These are phyloP conservation scores for Mizuhopecten yessoensis DNA, from an alignment of 1,140 invertebrate genomes.

Conservation along the genomic window DNA sequence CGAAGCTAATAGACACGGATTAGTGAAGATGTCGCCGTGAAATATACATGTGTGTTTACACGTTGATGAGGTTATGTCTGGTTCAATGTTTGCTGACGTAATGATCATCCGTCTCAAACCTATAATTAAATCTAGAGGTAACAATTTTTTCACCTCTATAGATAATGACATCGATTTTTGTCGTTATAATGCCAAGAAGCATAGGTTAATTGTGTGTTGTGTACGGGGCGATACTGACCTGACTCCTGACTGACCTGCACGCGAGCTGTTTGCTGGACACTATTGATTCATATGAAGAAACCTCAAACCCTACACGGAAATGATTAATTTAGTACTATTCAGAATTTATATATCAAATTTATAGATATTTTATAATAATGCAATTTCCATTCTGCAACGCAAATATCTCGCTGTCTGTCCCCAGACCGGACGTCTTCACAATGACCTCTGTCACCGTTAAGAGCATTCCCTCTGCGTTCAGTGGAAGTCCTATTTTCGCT, in stretches of 20 bases:
- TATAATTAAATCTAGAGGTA: neutral
- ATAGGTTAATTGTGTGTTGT: neutral
- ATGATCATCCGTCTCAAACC: neutral
- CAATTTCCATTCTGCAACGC: neutral
- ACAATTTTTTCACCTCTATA: neutral
- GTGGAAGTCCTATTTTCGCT: neutral
- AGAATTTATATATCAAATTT: neutral
- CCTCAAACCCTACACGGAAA: neutral
- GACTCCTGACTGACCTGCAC: neutral
- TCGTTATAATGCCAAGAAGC: neutral
- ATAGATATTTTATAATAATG: neutral
- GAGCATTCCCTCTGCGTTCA: neutral
- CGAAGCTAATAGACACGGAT: too few species aligned
- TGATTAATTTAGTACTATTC: neutral
- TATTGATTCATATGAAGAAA: neutral
- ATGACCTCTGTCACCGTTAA: neutral
- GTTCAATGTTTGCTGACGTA: neutral
- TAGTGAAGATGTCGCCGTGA: too few species aligned
- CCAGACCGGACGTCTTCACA: neutral
- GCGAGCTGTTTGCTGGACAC: neutral
- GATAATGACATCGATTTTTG: neutral
- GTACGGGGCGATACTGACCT: neutral
- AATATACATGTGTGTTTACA: too few species aligned
- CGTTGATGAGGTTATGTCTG: neutral
- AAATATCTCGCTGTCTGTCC: neutral